Conservation (phyloP, 2,113 vertebrate genomes). For the Bos indicus region DNA sequence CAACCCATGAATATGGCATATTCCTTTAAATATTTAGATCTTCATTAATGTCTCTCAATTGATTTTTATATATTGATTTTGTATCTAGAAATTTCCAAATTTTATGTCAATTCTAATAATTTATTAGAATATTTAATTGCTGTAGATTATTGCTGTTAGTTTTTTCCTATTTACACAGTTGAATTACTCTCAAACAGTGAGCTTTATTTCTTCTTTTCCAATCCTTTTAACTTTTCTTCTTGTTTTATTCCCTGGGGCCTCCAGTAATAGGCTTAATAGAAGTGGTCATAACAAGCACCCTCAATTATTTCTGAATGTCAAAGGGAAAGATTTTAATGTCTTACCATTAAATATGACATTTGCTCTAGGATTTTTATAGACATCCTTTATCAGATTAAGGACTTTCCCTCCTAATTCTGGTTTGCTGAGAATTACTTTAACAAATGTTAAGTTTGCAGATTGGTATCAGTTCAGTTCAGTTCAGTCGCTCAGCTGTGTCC, state of each 20-base stretch:
- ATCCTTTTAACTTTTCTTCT: neutral
- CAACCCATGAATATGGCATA: neutral
- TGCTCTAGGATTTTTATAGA: neutral
- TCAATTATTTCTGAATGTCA: neutral
- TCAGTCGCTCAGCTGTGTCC: neutral
- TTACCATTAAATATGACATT: neutral
- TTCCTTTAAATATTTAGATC: neutral
- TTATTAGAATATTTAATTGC: neutral
- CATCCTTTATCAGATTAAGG: neutral
- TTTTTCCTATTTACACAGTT: neutral
- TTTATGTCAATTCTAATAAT: neutral
- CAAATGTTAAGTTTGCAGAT: neutral
- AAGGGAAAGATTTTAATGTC: neutral
- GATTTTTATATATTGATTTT: constrained; percentile 20
- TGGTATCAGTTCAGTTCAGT: neutral
- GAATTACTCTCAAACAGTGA: neutral
- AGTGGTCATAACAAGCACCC: neutral
- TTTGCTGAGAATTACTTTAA: constrained; percentile 3
- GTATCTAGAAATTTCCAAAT: neutral
- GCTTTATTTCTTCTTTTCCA: neutral
- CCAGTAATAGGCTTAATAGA: neutral
- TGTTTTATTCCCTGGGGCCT: neutral
- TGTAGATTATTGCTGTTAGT: neutral
- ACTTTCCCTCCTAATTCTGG: neutral
- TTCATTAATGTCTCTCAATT: neutral